Conservation (phyloP, 2,888 invertebrate species). For the Neoaliturus tenellus region DNA sequence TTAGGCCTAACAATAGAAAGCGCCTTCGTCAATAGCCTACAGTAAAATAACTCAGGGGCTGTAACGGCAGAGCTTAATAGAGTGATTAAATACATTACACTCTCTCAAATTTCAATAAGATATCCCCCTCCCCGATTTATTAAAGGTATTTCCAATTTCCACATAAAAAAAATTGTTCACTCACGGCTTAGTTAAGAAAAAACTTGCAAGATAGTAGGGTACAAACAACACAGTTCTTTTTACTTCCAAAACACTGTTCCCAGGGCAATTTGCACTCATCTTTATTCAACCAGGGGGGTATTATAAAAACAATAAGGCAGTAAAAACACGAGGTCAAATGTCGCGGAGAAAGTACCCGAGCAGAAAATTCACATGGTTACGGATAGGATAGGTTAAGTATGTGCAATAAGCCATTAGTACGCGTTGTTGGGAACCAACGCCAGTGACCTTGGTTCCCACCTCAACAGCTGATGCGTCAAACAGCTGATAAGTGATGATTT, state of each 20-base stretch:
- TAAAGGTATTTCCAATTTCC: no score
- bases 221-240: neutral
- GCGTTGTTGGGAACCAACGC: neutral
- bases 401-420: conserved; percentile 1
- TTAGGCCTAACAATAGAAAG: no score
- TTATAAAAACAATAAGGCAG: conserved; percentile 1
- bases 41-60: no score
- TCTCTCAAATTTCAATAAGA: no score
- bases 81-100: no score
- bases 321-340: neutral
- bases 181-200: no score
- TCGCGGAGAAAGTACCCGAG: conserved; percentile 5
- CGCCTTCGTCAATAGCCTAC: no score
- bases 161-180: no score
- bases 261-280: conserved; percentile 26
- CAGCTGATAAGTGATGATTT: conserved; percentile 33
- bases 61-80: no score
- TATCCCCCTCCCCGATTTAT: no score
- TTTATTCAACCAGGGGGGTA: neutral
- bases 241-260: neutral
- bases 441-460: conserved; percentile 40
- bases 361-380: neutral
- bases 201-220: no score
- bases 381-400: neutral
- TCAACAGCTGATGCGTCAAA: conserved; percentile 27